Evolutionary conservation across 2,113 vertebrate species (phyloP).

Genomic region (Elephas maximus): DNA sequence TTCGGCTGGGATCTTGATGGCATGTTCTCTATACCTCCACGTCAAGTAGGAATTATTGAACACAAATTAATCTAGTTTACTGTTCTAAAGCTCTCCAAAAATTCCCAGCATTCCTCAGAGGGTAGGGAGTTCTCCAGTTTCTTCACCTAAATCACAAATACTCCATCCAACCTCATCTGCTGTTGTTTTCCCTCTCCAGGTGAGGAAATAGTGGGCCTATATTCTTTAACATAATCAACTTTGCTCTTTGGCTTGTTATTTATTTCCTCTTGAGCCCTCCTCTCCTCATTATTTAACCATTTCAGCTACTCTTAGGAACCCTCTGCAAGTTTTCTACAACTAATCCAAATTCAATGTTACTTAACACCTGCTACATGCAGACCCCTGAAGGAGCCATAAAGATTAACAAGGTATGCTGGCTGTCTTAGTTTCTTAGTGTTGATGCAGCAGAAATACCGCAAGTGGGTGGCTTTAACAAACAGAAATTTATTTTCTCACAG

Average conservation of each 20-base stretch:
- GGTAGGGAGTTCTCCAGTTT: not conserved
- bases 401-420: not conserved
- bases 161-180: not conserved
- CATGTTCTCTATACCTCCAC: not conserved
- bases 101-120: not conserved
- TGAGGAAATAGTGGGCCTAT: not conserved
- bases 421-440: not conserved
- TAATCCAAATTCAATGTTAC: conserved; percentile 36
- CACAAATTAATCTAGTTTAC: not conserved
- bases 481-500: not conserved
- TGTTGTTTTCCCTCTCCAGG: not conserved
- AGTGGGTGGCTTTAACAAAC: not conserved
- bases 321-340: conserved; percentile 43
- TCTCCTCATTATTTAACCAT: not conserved
- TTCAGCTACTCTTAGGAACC: not conserved
- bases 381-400: not conserved
- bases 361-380: not conserved
- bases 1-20: not conserved
- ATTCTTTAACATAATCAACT: not conserved
- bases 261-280: not conserved
- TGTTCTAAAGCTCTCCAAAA: not conserved
- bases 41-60: not conserved
- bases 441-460: not conserved
- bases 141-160: not conserved
- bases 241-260: not conserved